Evolutionary conservation across 2,888 invertebrate genomes (phyloP).

Genomic region (Standfussiana lucernea): DNA sequence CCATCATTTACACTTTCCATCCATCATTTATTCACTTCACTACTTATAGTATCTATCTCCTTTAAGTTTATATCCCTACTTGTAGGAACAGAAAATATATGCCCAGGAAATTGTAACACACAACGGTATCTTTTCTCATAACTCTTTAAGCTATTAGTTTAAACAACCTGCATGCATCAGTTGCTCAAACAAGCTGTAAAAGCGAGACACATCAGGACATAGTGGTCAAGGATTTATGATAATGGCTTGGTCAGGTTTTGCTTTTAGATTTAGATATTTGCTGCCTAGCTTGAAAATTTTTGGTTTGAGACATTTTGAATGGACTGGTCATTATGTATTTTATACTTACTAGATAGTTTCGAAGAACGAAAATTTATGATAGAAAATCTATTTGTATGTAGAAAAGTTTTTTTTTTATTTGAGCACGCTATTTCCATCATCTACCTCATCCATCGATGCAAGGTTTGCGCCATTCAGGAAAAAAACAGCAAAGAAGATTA

Average conservation of each 20-base stretch:
- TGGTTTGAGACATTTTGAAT: neutral
- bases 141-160: constrained; percentile 23
- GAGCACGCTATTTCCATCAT: neutral
- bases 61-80: neutral
- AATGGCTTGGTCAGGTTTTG: constrained; percentile 51
- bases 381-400: neutral
- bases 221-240: constrained; percentile 60
- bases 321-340: neutral
- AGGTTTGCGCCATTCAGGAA: too few species aligned
- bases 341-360: neutral
- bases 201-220: constrained; percentile 53
- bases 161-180: constrained; percentile 69
- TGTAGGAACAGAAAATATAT: constrained; percentile 22
- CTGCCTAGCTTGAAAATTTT: constrained; percentile 3
- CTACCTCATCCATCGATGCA: neutral
- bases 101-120: constrained; percentile 39
- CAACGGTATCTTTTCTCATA: constrained; percentile 39
- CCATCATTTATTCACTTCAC: neutral
- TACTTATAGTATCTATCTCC: neutral
- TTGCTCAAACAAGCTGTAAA: constrained; percentile 49
- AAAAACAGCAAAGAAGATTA: neutral
- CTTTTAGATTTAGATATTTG: constrained; percentile 47
- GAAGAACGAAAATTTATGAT: neutral
- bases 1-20: neutral
- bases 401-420: neutral